These are phyloP conservation scores for Drosophila fungiperda DNA, from an alignment of 2,888 invertebrate species.

Conservation along the genomic window DNA sequence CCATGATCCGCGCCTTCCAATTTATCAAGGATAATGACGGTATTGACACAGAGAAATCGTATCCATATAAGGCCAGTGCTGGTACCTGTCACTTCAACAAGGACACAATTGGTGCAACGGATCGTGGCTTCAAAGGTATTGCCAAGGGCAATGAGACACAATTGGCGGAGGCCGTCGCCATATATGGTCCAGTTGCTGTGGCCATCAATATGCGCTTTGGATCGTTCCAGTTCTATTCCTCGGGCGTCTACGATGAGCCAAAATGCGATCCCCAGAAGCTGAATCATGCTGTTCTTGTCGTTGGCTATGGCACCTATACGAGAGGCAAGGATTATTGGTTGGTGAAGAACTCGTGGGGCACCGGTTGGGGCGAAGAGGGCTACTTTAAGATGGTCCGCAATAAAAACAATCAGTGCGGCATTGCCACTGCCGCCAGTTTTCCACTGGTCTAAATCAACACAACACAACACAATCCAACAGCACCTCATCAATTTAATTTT, in stretches of 20 bases:
- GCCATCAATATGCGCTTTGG: no score
- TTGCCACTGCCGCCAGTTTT: conserved; percentile 88
- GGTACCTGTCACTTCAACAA: no score
- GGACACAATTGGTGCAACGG: no score
- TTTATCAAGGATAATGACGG: conserved; percentile 94
- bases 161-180: no score
- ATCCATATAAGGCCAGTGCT: conserved; percentile 87
- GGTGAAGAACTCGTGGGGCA: conserved; percentile 90
- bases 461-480: background rate
- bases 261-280: conserved; percentile 90
- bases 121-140: no score
- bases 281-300: conserved; percentile 90
- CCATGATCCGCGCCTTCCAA: conserved; percentile 93
- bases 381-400: conserved; percentile 96
- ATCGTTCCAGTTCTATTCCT: conserved; percentile 80
- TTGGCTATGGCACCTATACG: conserved; percentile 84
- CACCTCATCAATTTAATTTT: no score
- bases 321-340: conserved; percentile 88
- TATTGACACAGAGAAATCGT: conserved; percentile 94
- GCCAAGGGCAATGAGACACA: no score
- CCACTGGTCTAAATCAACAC: no score
- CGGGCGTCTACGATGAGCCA: conserved; percentile 92
- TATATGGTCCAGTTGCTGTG: no score
- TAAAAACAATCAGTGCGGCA: conserved; percentile 85
- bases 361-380: conserved; percentile 92